A percentile compares a stretch with the other conserved stretches of the same genome.
Conservation (phyloP, 35 echinoderm and acorn worm genomes). For the Amphiura filiformis region DNA sequence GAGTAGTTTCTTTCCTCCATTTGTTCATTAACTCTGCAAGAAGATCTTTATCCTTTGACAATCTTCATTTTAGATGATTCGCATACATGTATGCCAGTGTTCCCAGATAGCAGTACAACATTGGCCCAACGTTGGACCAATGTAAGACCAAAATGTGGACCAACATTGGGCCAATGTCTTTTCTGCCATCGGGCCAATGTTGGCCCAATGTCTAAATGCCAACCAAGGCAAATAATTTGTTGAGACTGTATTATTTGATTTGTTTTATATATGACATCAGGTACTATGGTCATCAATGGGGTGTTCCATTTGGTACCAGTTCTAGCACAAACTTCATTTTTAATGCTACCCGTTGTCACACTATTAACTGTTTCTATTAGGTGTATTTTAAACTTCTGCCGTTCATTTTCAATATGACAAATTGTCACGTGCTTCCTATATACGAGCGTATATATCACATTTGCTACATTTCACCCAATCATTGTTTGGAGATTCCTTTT, state of each 20-base stretch:
- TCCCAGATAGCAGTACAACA: neutral
- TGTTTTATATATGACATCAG: too few relatives aligned
- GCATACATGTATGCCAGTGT: conserved; percentile 2
- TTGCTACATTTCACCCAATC: neutral
- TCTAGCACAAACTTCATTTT: too few relatives aligned
- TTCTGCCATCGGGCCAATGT: too few relatives aligned
- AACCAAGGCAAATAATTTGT: too few relatives aligned
- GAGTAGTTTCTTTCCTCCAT: conserved; percentile 8
- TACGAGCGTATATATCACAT: too few relatives aligned
- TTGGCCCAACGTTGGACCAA: neutral
- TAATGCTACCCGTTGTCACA: neutral
- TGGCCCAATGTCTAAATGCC: too few relatives aligned
- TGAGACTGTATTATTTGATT: too few relatives aligned
- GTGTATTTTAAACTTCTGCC: neutral
- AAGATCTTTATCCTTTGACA: conserved; percentile 5
- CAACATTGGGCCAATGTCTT: too few relatives aligned
- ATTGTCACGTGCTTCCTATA: neutral
- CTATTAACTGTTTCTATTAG: neutral
- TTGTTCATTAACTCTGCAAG: conserved; percentile 24
- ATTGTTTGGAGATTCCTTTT: neutral
- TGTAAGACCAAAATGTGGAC: neutral
- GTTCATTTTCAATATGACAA: neutral
- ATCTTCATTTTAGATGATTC: neutral
- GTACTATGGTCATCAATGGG: too few relatives aligned
- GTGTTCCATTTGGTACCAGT: too few relatives aligned